phyloP scores from a whole-genome alignment of 2,113 vertebrate genomes.

The Campylomormyrus tamandua region DNA sequence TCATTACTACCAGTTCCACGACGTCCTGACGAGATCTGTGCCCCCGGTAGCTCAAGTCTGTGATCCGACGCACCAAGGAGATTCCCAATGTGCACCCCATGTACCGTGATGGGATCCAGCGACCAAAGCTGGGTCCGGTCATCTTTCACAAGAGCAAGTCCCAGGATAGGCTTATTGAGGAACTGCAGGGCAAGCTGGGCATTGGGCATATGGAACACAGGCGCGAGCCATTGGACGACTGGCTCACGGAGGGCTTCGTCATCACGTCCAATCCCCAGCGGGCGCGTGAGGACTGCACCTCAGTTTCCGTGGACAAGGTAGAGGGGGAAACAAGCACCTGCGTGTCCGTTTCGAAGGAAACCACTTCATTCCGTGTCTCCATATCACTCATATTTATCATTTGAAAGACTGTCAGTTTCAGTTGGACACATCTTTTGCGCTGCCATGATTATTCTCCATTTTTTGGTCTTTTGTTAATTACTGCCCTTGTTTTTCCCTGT shows the following conservation, averaged over 20 bases:
- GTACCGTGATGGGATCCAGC: conserved; percentile 77
- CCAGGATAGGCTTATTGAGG: conserved; percentile 82
- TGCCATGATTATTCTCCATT: neutral
- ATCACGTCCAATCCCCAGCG: conserved; percentile 73
- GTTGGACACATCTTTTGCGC: neutral
- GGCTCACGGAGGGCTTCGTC: conserved; percentile 79
- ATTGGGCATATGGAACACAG: conserved; percentile 62
- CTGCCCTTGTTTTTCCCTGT: conserved; percentile 17
- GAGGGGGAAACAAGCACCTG: conserved; percentile 19
- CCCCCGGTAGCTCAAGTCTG: conserved; percentile 78
- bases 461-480: conserved; percentile 24
- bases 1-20: neutral
- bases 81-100: conserved; percentile 83
- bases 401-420: neutral
- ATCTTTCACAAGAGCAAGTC: conserved; percentile 79
- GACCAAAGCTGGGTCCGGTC: conserved; percentile 78
- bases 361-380: neutral
- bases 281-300: conserved; percentile 52
- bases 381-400: neutral
- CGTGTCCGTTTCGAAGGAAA: neutral
- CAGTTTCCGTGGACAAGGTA: conserved; percentile 74
- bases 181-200: conserved; percentile 87
- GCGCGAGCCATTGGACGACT: conserved; percentile 65
- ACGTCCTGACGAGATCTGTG: neutral
- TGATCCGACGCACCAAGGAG: conserved; percentile 92